A percentile compares a stretch with the other conserved stretches of the same genome.
These are phyloP conservation scores for Psophia crepitans DNA, from an alignment of 2,113 vertebrate species.

Conservation along the genomic window DNA sequence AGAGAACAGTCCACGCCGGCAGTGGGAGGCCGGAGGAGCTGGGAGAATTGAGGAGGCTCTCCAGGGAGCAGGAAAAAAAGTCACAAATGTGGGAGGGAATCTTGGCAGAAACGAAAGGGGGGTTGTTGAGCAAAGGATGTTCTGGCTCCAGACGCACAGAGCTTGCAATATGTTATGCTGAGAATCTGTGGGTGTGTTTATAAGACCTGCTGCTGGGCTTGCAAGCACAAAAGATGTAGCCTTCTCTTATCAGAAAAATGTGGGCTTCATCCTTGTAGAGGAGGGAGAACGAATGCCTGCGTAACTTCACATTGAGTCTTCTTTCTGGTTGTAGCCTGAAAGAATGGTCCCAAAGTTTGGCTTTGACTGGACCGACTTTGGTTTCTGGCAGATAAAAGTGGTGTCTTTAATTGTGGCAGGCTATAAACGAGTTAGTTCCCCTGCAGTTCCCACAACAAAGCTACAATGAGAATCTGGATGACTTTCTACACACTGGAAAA, in stretches of 20 bases:
- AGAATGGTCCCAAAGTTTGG: background rate
- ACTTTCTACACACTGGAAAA: slow-evolving; percentile 38
- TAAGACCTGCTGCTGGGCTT: slow-evolving; percentile 44
- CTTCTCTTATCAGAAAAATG: slow-evolving; percentile 38
- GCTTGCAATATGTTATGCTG: slow-evolving; percentile 24
- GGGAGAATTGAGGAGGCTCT: slow-evolving; percentile 5
- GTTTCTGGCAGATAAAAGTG: background rate
- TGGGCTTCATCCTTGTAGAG: background rate
- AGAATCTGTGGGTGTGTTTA: slow-evolving; percentile 53
- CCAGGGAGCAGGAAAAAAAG: background rate
- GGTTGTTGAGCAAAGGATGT: slow-evolving; percentile 42
- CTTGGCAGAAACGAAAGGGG: slow-evolving; percentile 52
- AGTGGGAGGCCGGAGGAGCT: background rate
- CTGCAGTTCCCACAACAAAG: slow-evolving; percentile 43
- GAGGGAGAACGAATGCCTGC: background rate
- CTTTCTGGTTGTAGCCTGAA: background rate
- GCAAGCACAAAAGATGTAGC: slow-evolving; percentile 33
- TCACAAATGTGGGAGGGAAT: slow-evolving; percentile 56
- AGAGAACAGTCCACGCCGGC: background rate
- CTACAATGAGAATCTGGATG: background rate
- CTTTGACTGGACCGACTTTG: background rate
- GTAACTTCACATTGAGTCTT: background rate
- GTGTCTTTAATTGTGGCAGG: slow-evolving; percentile 8
- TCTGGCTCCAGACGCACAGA: background rate
- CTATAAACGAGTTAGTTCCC: slow-evolving; percentile 15